phyloP scores from a whole-genome alignment of 2,797 vertebrate genomes.

The Pangasius macronema region DNA sequence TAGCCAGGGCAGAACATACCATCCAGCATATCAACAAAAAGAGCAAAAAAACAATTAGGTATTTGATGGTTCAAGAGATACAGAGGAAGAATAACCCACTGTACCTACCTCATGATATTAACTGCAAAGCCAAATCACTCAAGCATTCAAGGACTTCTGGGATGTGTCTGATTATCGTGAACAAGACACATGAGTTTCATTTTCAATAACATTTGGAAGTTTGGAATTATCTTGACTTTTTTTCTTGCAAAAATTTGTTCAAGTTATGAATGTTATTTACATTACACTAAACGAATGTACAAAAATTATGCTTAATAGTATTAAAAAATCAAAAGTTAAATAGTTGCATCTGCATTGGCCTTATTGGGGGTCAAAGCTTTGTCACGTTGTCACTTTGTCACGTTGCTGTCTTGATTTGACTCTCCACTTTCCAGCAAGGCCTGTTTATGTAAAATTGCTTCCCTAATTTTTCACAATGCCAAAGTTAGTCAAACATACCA shows the following conservation, averaged over 20 bases:
- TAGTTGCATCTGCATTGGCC: background rate
- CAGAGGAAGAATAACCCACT: background rate
- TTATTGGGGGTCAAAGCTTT: background rate
- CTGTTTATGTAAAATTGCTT: background rate
- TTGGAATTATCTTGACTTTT: background rate
- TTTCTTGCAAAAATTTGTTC: background rate
- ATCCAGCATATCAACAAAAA: constrained; percentile 5
- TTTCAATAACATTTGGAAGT: background rate
- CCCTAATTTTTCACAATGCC: background rate
- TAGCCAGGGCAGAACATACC: constrained; percentile 39
- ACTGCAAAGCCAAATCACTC: background rate
- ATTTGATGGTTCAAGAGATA: background rate
- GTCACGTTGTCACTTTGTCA: background rate
- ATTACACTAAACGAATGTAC: background rate
- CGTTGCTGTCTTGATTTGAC: background rate
- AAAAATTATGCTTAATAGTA: background rate
- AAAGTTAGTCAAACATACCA: constrained; percentile 4
- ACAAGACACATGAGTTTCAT: background rate
- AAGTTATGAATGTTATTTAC: background rate
- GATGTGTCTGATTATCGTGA: background rate
- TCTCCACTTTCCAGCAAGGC: background rate
- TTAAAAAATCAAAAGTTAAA: background rate
- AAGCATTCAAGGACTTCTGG: background rate
- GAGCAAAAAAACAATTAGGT: background rate
- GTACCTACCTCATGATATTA: background rate